Evolutionary conservation across 2,888 invertebrate species (phyloP).

Genomic region (Spilosoma lubricipeda): DNA sequence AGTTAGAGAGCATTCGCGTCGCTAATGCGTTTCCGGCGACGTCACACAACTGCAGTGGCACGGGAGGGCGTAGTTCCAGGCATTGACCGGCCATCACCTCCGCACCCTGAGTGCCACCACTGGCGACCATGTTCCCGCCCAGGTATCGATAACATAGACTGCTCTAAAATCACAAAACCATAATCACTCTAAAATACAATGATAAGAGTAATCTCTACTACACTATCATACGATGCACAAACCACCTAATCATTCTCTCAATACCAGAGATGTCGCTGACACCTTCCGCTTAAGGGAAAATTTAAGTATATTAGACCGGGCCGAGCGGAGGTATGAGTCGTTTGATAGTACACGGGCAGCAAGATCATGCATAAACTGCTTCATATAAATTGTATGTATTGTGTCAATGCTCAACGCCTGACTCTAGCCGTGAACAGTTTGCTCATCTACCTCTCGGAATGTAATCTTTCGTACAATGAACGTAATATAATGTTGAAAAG

Average conservation of each 20-base stretch:
- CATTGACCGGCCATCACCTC: conserved; percentile 82
- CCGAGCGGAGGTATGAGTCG: too few relatives aligned
- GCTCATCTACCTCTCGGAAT: too few relatives aligned
- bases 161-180: conserved; percentile 59
- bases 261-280: background rate
- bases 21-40: conserved; percentile 92
- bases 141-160: conserved; percentile 78
- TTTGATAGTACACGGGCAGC: too few relatives aligned
- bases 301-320: too few relatives aligned
- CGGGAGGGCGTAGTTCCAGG: conserved; percentile 74
- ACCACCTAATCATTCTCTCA: background rate
- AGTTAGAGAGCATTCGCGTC: conserved; percentile 92
- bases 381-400: too few relatives aligned
- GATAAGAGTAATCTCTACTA: too few relatives aligned
- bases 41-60: conserved; percentile 93
- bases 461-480: too few relatives aligned
- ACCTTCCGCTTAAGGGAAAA: background rate
- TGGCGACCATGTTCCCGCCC: conserved; percentile 60
- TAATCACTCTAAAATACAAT: too few relatives aligned
- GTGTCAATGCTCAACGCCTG: too few relatives aligned
- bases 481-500: too few relatives aligned
- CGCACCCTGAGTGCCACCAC: conserved; percentile 77
- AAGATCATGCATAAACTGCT: too few relatives aligned
- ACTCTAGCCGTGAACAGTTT: too few relatives aligned
- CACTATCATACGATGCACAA: background rate